These are phyloP conservation scores for Zaprionus taronus DNA, from an alignment of 1,140 invertebrate species.

Conservation along the genomic window DNA sequence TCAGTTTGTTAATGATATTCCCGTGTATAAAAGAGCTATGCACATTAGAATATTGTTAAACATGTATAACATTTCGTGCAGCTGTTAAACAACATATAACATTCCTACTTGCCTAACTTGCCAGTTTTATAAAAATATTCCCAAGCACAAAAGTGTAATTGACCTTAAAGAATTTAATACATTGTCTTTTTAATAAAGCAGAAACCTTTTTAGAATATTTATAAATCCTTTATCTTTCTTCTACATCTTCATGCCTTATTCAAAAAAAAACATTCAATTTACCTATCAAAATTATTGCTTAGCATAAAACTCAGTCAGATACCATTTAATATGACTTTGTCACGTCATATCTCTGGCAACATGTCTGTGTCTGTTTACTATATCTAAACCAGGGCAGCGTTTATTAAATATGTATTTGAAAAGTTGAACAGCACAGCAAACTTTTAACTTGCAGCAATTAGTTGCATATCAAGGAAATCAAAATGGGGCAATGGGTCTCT, in stretches of 20 bases:
- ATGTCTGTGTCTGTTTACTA: not conserved
- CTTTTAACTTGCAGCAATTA: conserved; percentile 1
- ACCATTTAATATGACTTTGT: not conserved
- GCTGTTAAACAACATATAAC: not conserved
- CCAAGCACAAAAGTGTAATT: not conserved
- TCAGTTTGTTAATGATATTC: no score
- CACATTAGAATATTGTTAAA: no score
- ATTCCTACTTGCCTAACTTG: not conserved
- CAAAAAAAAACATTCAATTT: not conserved
- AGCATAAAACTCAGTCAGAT: not conserved
- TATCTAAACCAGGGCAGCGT: not conserved
- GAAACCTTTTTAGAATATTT: no score
- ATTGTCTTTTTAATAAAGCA: no score
- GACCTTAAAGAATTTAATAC: no score
- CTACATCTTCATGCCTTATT: not conserved
- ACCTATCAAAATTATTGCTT: not conserved
- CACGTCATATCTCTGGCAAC: not conserved
- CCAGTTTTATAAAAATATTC: fast-evolving
- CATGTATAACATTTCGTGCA: no score
- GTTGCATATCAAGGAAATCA: not conserved
- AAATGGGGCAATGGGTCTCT: not conserved
- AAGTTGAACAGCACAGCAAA: not conserved
- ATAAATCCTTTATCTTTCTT: not conserved
- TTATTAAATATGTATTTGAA: conserved; percentile 11
- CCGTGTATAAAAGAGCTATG: no score